Evolutionary conservation across 2,888 invertebrate genomes (phyloP).

Genomic region (Marronus borbonicus): DNA sequence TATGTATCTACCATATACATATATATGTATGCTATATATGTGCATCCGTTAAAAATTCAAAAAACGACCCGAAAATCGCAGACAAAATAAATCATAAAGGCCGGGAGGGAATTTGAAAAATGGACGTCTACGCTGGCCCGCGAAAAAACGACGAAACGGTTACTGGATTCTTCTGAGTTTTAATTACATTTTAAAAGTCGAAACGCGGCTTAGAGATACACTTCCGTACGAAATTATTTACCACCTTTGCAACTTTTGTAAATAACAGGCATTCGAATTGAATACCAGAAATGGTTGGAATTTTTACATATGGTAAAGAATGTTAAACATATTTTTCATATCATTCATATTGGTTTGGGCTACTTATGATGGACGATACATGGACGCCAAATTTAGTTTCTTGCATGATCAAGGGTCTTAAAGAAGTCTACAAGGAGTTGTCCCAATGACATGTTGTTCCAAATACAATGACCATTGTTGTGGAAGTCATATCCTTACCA

Average conservation of each 20-base stretch:
- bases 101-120: constrained; percentile 66
- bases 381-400: too few relatives aligned
- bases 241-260: too few relatives aligned
- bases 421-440: neutral
- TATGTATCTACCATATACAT: neutral
- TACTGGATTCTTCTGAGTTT: constrained; percentile 64
- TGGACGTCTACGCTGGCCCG: constrained; percentile 53
- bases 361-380: too few relatives aligned
- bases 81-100: constrained; percentile 71
- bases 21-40: neutral
- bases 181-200: constrained; percentile 63
- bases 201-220: constrained; percentile 49
- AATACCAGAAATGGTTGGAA: too few relatives aligned
- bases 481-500: too few relatives aligned
- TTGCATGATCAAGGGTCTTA: neutral
- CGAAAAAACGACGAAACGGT: constrained; percentile 60
- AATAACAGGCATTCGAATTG: too few relatives aligned
- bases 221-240: neutral
- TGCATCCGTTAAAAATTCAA: constrained; percentile 67
- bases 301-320: too few relatives aligned
- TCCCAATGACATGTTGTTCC: too few relatives aligned
- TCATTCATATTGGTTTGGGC: too few relatives aligned
- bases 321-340: too few relatives aligned
- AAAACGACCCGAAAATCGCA: constrained; percentile 69
- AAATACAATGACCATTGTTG: too few relatives aligned